These are phyloP conservation scores for Omphaloscelis lunosa DNA, from an alignment of 2,888 invertebrate species.

Conservation along the genomic window DNA sequence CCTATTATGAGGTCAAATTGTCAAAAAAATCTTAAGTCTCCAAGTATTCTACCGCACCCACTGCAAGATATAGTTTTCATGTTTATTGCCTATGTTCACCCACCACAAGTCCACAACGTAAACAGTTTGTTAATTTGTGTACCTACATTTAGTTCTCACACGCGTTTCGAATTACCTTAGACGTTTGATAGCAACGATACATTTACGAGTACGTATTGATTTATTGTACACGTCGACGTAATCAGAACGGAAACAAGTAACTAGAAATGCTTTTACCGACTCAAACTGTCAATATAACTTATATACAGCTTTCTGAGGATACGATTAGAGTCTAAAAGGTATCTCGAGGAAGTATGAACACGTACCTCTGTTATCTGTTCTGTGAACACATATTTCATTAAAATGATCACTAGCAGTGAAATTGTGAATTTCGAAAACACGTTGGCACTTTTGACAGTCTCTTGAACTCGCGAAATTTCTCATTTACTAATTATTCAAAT, in stretches of 20 bases:
- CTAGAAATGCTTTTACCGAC: constrained; percentile 48
- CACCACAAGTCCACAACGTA: neutral
- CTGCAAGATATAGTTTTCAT: neutral
- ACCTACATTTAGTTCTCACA: constrained; percentile 23
- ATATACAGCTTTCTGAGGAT: constrained; percentile 14
- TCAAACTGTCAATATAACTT: constrained; percentile 27
- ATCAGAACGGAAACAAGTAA: constrained; percentile 27
- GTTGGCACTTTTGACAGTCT: constrained; percentile 46
- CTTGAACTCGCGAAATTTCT: constrained; percentile 49
- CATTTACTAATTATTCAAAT: constrained; percentile 50
- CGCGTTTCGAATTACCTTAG: constrained; percentile 32
- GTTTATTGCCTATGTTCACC: neutral
- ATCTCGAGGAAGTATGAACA: constrained; percentile 31
- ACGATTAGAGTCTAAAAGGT: constrained; percentile 20
- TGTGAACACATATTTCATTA: constrained; percentile 40
- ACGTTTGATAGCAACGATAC: constrained; percentile 20
- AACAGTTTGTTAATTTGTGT: constrained; percentile 23
- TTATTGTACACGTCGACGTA: constrained; percentile 35
- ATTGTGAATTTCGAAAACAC: constrained; percentile 50
- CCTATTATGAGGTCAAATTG: neutral
- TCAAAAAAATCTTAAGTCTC: neutral
- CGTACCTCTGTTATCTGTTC: too few relatives aligned
- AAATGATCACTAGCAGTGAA: constrained; percentile 44
- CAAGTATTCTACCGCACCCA: neutral
- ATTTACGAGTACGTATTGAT: constrained; percentile 38